These are phyloP conservation scores for Podarcis raffonei DNA, from an alignment of 2,113 vertebrate genomes.

Conservation along the genomic window DNA sequence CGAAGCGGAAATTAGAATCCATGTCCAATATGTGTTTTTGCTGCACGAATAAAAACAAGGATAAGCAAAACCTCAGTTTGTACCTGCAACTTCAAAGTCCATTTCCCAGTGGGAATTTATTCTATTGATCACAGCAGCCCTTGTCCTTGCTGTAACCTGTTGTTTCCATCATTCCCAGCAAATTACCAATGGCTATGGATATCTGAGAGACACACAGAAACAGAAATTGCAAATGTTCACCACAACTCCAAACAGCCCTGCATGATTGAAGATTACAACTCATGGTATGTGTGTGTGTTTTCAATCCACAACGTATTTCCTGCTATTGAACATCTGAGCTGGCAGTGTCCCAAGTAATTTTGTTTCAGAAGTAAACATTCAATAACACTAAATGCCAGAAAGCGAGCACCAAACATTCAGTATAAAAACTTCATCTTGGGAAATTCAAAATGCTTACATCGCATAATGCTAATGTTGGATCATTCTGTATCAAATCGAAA, in stretches of 20 bases:
- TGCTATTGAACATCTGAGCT: not conserved
- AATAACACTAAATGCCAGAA: constrained; percentile 4
- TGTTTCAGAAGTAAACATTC: constrained; percentile 17
- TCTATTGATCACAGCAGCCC: not conserved
- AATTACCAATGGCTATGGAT: not conserved
- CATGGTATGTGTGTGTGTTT: not conserved
- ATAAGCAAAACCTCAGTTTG: not conserved
- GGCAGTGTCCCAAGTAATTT: not conserved
- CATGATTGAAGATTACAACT: not conserved
- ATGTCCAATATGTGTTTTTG: not conserved
- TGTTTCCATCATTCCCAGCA: not conserved
- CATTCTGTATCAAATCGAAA: not conserved
- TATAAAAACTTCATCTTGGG: not conserved
- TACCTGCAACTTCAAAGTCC: not conserved
- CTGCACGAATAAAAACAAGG: not conserved
- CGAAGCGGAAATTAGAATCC: not conserved
- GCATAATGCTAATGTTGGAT: not conserved
- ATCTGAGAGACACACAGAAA: not conserved
- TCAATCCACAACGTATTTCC: not conserved
- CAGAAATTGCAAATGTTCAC: not conserved
- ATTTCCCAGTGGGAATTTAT: not conserved
- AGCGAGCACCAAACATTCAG: not conserved
- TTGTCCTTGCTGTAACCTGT: not conserved
- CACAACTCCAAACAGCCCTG: not conserved
- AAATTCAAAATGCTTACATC: constrained; percentile 4